Percentiles rank a stretch among this genome's conserved stretches.
Evolutionary conservation across 2,797 vertebrate species (phyloP).

Genomic region (Myotis myotis): DNA sequence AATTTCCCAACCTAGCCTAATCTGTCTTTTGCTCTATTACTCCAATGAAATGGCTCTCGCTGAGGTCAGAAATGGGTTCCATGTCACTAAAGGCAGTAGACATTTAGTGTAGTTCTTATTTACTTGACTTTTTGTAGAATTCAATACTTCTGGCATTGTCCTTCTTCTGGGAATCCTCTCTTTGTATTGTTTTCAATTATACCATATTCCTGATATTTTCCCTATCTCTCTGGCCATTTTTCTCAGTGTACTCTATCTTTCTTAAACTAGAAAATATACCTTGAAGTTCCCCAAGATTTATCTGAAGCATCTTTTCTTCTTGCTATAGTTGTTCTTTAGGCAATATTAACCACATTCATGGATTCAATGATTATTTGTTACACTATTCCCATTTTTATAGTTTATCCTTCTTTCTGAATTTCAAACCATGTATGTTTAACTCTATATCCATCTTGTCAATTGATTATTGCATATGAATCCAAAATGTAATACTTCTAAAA

Average conservation of each 20-base stretch:
- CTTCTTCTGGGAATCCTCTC: not conserved
- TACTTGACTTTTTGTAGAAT: not conserved
- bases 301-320: not conserved
- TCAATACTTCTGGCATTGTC: not conserved
- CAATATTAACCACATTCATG: not conserved
- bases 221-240: rapidly evolving
- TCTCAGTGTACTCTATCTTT: not conserved
- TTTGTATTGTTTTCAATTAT: not conserved
- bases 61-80: not conserved
- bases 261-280: not conserved
- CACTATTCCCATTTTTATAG: not conserved
- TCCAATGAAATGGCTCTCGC: not conserved
- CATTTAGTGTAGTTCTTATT: not conserved
- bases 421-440: not conserved
- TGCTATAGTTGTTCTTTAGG: not conserved
- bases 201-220: not conserved
- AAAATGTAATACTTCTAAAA: not conserved
- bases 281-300: not conserved
- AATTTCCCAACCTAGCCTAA: not conserved
- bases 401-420: not conserved
- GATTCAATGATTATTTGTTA: not conserved
- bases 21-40: not conserved
- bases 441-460: not conserved
- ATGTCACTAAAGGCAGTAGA: not conserved
- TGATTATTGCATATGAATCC: not conserved